Percentiles rank a stretch among this genome's conserved stretches.
Evolutionary conservation across 1,140 invertebrate species (phyloP).

Genomic region (Drosophila kurseongensis): DNA sequence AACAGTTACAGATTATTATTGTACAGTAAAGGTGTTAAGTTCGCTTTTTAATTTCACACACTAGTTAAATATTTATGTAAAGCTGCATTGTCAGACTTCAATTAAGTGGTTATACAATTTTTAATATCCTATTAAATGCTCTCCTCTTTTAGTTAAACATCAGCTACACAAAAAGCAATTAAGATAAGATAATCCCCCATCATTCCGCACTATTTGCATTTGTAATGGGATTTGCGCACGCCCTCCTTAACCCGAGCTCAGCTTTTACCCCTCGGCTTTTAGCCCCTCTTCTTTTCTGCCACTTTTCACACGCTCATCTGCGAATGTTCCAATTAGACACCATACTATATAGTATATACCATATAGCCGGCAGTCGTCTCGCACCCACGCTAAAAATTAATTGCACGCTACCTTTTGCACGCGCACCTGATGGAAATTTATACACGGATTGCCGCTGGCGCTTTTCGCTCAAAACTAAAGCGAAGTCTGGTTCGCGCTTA

Average conservation of each 20-base stretch:
- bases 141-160: conserved; percentile 31
- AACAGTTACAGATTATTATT: too few relatives aligned
- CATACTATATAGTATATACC: conserved; percentile 17
- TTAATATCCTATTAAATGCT: conserved; percentile 22
- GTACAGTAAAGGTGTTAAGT: too few relatives aligned
- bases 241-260: conserved; percentile 5
- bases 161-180: conserved; percentile 27
- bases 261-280: conserved; percentile 2
- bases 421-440: conserved; percentile 49
- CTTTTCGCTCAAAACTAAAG: conserved; percentile 25
- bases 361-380: conserved; percentile 16
- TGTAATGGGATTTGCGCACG: conserved; percentile 61
- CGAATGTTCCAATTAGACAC: conserved; percentile 63
- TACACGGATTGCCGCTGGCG: conserved; percentile 27
- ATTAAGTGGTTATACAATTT: conserved; percentile 5
- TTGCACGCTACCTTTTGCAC: conserved; percentile 51
- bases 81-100: not conserved
- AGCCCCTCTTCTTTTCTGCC: conserved; percentile 8
- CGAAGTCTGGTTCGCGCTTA: conserved; percentile 39
- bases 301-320: conserved; percentile 44
- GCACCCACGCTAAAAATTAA: conserved; percentile 50
- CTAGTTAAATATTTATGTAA: not conserved
- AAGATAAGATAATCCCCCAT: conserved; percentile 46
- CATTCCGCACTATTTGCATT: conserved; percentile 67
- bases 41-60: not conserved